Evolutionary conservation across 2,797 vertebrate genomes (phyloP).

Genomic region (Catamblyrhynchus diadema): DNA sequence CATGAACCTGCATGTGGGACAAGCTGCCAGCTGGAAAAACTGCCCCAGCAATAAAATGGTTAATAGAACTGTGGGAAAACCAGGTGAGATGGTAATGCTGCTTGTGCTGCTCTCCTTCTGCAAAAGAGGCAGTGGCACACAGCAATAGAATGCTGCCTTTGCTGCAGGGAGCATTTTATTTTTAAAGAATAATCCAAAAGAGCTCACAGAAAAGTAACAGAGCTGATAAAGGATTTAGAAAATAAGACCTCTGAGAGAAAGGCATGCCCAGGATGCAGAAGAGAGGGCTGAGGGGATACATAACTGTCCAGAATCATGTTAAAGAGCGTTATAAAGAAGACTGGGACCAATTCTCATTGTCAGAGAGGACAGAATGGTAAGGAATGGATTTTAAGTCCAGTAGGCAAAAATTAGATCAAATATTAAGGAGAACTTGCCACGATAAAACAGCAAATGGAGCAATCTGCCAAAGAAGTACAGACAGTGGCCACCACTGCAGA

Average conservation of each 20-base stretch:
- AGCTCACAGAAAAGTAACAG: constrained; percentile 34
- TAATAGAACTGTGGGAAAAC: not conserved
- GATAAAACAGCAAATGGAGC: not conserved
- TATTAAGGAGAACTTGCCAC: not conserved
- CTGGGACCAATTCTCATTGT: constrained; percentile 54
- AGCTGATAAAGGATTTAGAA: constrained; percentile 47
- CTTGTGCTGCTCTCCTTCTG: not conserved
- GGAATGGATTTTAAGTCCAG: constrained; percentile 16
- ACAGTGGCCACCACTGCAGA: not conserved
- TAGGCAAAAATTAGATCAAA: constrained; percentile 33
- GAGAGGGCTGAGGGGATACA: constrained; percentile 8
- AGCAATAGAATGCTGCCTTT: not conserved
- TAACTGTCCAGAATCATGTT: constrained; percentile 22
- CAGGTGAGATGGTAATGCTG: not conserved
- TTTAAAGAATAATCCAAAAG: constrained; percentile 13
- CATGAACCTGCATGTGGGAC: not conserved
- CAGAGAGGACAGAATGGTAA: constrained; percentile 43
- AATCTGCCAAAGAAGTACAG: not conserved
- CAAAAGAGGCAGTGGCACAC: not conserved
- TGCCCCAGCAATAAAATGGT: not conserved
- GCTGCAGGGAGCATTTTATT: not conserved
- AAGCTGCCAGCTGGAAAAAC: not conserved
- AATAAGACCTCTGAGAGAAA: constrained; percentile 52
- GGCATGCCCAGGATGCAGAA: constrained; percentile 11
- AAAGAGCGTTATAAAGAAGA: constrained; percentile 7